Evolutionary conservation across 2,888 invertebrate species (phyloP), one percentile per base, ranked within the genome.

Genomic region (Chymomyza fuscimana): DNA sequence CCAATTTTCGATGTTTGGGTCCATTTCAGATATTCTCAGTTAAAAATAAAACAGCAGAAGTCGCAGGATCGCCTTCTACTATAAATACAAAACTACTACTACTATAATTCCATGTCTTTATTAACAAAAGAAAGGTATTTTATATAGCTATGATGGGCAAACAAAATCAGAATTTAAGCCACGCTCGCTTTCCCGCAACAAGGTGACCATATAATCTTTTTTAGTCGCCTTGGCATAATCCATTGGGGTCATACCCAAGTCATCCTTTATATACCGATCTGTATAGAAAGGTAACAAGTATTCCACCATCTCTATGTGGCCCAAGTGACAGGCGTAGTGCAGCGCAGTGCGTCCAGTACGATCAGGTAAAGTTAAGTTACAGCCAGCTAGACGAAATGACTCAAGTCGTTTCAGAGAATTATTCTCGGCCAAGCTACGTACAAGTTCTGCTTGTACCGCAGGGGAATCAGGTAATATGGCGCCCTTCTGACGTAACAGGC

Each of bases 401-500:
- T 93, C 91, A n/a, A 96, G 87, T 40, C 94, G 93, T 5, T 89
- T 89, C 0, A 93, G 64, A 12, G 93, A 92, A 0, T 94, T 95
- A 4, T 92, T 92, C 15, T 94, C 93, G 0, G 95, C 94, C 0
- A 95, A 94, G 0, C 92, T 81, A 3, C 95, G 95, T 65, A 97
- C 91, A 80, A 95, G 93, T 77, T 95, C 95, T 0, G 95, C 95
- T 0, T 95, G 91, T 0, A 93, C 90, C 32, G 93, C 92, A 0
- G 93, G 91, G 0, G 93, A 93, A 12, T 93, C 93, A 4, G 93
- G 93, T 6, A 96, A 90, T 81, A 95, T 95, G 0, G 96, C 96
- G 0, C 97, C 97, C 76, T 95, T 95, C 79, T 94, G 93, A 4
- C 94, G 90, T 1, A 97, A 92, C 0, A 96, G 77, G 19, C 93